Evolutionary conservation across 2,888 invertebrate species (phyloP).

Genomic region (Hydraecia micacea): DNA sequence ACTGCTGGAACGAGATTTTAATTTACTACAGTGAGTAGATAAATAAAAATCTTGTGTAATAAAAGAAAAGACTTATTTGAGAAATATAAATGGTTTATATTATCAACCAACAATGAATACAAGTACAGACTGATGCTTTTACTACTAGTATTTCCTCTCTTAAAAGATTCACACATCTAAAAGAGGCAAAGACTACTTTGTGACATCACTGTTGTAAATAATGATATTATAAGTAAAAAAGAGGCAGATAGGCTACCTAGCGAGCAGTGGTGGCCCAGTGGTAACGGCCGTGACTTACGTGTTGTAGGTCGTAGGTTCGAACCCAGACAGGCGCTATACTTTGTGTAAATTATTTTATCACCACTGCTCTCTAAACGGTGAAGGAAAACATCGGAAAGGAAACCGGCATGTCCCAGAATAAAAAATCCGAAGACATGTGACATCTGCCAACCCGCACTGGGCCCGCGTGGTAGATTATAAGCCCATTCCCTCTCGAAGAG

Average conservation of each 20-base stretch:
- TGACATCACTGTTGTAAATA: background rate
- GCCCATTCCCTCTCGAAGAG: no score
- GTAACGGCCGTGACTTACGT: no score
- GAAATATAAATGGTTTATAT: background rate
- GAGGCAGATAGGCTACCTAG: background rate
- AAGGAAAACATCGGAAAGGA: no score
- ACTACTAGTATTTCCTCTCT: background rate
- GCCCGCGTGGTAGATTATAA: no score
- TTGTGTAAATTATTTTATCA: no score
- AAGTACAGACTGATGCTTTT: background rate
- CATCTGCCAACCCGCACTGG: no score
- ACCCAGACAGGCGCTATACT: no score
- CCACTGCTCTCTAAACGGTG: no score
- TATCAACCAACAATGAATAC: background rate
- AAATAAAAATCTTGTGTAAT: background rate
- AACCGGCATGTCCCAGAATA: no score
- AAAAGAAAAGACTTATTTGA: background rate
- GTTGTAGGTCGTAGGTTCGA: no score
- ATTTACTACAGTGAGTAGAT: background rate
- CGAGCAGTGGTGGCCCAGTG: no score
- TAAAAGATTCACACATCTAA: background rate
- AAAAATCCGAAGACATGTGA: no score
- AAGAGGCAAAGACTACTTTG: background rate
- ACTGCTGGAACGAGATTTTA: constrained; percentile 6
- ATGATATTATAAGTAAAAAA: background rate